These are phyloP conservation scores for Chunga burmeisteri DNA, from an alignment of 2,113 vertebrate species.

Conservation along the genomic window DNA sequence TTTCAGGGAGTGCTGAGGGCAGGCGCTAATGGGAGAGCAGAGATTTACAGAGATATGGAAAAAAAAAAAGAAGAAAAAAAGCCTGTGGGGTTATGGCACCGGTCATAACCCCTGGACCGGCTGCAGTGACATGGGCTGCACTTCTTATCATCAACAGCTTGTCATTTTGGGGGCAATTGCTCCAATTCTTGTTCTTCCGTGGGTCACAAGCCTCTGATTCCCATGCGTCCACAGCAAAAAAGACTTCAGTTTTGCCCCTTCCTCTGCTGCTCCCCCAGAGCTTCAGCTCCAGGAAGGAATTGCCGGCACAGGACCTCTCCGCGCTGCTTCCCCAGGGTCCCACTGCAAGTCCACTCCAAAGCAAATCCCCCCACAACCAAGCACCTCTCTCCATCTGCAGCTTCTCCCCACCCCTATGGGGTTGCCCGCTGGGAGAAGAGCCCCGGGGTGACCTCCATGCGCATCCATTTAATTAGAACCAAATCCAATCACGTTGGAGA, in stretches of 20 bases:
- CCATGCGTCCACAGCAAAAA: neutral
- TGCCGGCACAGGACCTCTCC: neutral
- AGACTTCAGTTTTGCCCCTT: neutral
- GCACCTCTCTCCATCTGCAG: neutral
- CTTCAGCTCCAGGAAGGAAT: neutral
- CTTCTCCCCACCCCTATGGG: neutral
- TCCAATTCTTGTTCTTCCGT: neutral
- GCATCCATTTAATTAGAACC: neutral
- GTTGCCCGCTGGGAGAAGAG: neutral
- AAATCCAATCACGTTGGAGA: neutral
- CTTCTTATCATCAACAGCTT: neutral
- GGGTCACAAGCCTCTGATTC: neutral
- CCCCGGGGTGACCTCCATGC: neutral
- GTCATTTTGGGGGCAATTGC: neutral
- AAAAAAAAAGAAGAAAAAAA: neutral
- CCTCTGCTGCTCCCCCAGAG: neutral
- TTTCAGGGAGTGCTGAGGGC: constrained; percentile 12
- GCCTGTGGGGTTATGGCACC: neutral
- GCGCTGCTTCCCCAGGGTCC: neutral
- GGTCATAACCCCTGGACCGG: neutral
- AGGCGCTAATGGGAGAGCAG: neutral
- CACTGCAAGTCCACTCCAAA: neutral
- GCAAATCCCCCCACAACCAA: neutral
- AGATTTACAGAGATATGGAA: neutral
- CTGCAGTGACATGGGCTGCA: neutral